phyloP scores from a whole-genome alignment of 2,888 invertebrate species.

The Phalangium opilio region DNA sequence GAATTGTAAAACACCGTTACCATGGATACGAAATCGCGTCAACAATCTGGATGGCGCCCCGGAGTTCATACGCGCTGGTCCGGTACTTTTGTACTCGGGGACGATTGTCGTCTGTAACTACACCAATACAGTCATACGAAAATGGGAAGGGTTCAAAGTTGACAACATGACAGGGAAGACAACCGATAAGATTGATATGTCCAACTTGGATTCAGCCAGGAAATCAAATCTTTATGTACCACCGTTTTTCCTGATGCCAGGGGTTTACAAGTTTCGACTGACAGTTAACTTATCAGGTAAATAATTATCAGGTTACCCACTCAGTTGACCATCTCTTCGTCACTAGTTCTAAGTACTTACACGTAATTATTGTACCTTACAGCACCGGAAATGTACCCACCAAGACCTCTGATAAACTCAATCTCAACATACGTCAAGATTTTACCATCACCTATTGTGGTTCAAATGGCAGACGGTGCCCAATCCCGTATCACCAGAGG shows the following conservation, averaged over 20 bases:
- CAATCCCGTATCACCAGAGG: conserved; percentile 24
- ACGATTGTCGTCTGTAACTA: conserved; percentile 21
- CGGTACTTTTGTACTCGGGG: conserved; percentile 20
- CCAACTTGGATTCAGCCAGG: conserved; percentile 19
- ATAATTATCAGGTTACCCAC: too few relatives aligned
- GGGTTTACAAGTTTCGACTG: conserved; percentile 28
- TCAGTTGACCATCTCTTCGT: too few relatives aligned
- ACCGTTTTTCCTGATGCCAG: conserved; percentile 25
- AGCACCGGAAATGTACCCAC: conserved; percentile 9
- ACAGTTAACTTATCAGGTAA: conserved; percentile 26
- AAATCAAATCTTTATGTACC: conserved; percentile 24
- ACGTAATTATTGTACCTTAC: too few relatives aligned
- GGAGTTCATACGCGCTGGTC: conserved; percentile 17
- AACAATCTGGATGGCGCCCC: conserved; percentile 13
- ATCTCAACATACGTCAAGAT: conserved; percentile 25
- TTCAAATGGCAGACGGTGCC: conserved; percentile 26
- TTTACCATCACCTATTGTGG: conserved; percentile 26
- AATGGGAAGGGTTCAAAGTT: conserved; percentile 18
- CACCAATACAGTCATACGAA: conserved; percentile 17
- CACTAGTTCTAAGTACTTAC: too few relatives aligned
- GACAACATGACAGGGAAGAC: conserved; percentile 17
- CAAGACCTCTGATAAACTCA: conserved; percentile 14
- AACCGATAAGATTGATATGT: conserved; percentile 19
- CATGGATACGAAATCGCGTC: conserved; percentile 18
- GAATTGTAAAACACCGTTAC: conserved; percentile 19